Evolutionary conservation across 2,797 vertebrate genomes (phyloP).

Genomic region (Micromesistius poutassou): DNA sequence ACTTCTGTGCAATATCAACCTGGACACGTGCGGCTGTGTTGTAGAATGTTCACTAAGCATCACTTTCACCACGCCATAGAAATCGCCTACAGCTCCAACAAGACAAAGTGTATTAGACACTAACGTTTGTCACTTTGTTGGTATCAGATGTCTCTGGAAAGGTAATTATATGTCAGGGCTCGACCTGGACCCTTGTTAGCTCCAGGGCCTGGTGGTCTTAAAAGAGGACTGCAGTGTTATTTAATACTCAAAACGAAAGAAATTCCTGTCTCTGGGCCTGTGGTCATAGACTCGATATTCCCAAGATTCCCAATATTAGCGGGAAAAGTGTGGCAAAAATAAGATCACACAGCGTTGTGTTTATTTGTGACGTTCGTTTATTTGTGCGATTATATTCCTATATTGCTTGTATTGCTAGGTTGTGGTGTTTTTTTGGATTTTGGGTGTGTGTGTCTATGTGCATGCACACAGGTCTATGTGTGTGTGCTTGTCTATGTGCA

Average conservation of each 20-base stretch:
- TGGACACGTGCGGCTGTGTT: neutral
- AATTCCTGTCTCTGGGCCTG: neutral
- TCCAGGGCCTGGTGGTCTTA: neutral
- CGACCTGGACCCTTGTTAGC: conserved; percentile 6
- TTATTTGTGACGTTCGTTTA: neutral
- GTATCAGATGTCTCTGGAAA: conserved; percentile 22
- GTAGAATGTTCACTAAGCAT: conserved; percentile 47
- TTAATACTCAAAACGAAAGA: conserved; percentile 27
- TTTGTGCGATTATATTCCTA: neutral
- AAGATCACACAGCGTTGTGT: no score
- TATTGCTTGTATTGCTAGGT: no score
- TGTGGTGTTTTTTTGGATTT: neutral
- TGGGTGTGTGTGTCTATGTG: conserved; percentile 9
- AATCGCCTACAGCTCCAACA: conserved; percentile 26
- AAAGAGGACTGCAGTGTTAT: conserved; percentile 18
- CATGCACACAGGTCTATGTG: no score
- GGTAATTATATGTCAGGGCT: conserved; percentile 10
- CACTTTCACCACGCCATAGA: conserved; percentile 16
- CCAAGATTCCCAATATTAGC: neutral
- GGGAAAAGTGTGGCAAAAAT: neutral
- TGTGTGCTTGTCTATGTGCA: neutral
- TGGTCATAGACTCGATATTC: neutral
- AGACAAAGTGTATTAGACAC: conserved; percentile 44
- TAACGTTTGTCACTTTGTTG: conserved; percentile 15
- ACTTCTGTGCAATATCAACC: no score